Evolutionary conservation across 2,797 vertebrate genomes (phyloP).

Genomic region (Aselliscus stoliczkanus): DNA sequence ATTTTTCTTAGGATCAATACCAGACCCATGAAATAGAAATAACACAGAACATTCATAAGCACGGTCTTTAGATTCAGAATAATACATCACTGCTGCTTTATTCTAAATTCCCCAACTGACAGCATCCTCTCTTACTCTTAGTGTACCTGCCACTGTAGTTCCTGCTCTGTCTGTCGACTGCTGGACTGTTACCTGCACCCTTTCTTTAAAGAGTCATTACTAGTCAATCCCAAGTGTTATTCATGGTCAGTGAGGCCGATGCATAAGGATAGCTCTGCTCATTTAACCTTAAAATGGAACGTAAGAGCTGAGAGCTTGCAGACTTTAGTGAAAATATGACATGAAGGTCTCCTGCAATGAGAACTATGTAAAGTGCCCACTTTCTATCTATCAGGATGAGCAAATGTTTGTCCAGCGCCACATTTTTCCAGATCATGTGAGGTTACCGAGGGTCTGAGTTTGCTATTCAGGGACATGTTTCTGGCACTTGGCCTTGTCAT

Average conservation of each 20-base stretch:
- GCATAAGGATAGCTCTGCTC: not conserved
- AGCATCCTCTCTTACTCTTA: not conserved
- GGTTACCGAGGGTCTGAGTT: not conserved
- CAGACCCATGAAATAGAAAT: not conserved
- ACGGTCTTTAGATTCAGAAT: not conserved
- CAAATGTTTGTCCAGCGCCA: not conserved
- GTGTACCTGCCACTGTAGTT: not conserved
- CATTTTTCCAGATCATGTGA: not conserved
- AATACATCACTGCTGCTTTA: not conserved
- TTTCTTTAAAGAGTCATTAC: slow-evolving; percentile 14
- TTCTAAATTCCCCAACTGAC: not conserved
- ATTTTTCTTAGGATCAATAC: not conserved
- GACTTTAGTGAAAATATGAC: not conserved
- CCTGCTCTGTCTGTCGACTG: not conserved
- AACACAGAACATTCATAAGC: not conserved
- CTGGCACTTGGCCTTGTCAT: not conserved
- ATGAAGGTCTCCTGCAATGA: not conserved
- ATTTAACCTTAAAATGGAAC: slow-evolving; percentile 23
- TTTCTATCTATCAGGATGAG: not conserved
- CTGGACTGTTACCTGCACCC: not conserved
- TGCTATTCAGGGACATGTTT: not conserved
- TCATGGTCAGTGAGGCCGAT: not conserved
- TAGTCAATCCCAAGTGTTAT: not conserved
- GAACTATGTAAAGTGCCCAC: not conserved
- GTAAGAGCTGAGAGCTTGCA: not conserved